Percentiles rank a stretch among this genome's conserved stretches.
phyloP scores from a whole-genome alignment of 2,888 invertebrate species.

The Ormyrus rosae region DNA sequence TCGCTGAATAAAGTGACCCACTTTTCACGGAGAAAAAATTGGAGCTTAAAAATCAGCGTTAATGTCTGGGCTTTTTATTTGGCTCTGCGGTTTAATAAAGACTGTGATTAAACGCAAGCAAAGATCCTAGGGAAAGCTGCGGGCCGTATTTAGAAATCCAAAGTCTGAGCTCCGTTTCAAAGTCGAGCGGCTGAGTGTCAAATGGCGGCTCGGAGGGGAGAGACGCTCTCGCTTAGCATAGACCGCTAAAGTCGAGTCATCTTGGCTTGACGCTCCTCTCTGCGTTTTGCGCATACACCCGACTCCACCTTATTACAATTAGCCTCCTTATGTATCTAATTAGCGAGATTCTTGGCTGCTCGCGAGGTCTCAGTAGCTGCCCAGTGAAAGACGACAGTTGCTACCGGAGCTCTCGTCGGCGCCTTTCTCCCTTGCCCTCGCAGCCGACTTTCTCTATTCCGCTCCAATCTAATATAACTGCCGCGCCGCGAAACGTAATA shows the following conservation, averaged over 20 bases:
- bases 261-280: conserved; percentile 45
- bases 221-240: no score
- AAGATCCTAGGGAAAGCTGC: conserved; percentile 4
- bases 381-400: conserved; percentile 55
- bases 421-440: conserved; percentile 12
- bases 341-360: conserved; percentile 71
- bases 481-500: conserved; percentile 46
- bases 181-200: conserved; percentile 58
- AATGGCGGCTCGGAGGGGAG: conserved; percentile 12
- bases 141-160: conserved; percentile 39
- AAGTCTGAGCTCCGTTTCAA: conserved; percentile 57
- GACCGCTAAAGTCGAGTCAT: conserved; percentile 1
- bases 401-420: conserved; percentile 53
- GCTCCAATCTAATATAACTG: conserved; percentile 56
- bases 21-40: no score
- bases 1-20: not conserved
- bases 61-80: conserved; percentile 10
- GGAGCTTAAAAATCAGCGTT: no score
- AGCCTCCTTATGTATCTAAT: conserved; percentile 74
- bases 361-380: conserved; percentile 52
- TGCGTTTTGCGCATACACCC: conserved; percentile 63
- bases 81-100: conserved; percentile 43
- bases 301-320: conserved; percentile 74
- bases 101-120: conserved; percentile 46
- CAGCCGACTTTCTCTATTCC: conserved; percentile 14